Conservation (phyloP, 1,140 invertebrate genomes). For the Dolichoris vasculosae region DNA sequence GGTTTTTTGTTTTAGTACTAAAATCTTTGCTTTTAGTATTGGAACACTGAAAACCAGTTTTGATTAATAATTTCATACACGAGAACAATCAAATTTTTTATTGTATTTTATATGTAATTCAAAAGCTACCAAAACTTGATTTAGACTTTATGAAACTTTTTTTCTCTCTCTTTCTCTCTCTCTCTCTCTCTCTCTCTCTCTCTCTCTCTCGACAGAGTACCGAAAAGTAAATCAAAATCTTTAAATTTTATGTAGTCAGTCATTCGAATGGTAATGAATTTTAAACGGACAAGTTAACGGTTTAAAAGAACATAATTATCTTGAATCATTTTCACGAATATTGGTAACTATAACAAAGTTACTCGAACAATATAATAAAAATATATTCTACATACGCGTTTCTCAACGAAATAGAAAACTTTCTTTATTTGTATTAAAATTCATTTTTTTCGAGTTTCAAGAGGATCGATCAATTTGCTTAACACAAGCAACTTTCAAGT, state of each 20-base stretch:
- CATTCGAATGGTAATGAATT: too few relatives aligned
- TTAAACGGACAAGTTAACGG: too few relatives aligned
- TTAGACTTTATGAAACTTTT: background rate
- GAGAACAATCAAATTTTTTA: background rate
- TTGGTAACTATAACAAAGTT: too few relatives aligned
- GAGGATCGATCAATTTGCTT: background rate
- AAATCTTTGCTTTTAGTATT: background rate
- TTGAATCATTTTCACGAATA: background rate
- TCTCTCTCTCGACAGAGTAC: too few relatives aligned
- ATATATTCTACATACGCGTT: background rate
- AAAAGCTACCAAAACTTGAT: background rate
- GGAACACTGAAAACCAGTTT: background rate
- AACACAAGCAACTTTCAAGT: background rate
- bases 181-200: too few relatives aligned
- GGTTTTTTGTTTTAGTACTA: background rate
- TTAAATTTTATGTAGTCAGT: too few relatives aligned
- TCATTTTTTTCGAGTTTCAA: background rate
- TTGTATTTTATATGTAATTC: background rate
- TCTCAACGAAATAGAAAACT: background rate
- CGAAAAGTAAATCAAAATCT: too few relatives aligned
- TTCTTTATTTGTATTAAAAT: background rate
- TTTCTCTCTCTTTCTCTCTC: background rate
- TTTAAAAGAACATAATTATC: background rate
- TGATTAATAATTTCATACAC: background rate
- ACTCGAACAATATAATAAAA: background rate